These are phyloP conservation scores for Tribolium madens DNA, from an alignment of 1,140 invertebrate genomes.

Conservation along the genomic window DNA sequence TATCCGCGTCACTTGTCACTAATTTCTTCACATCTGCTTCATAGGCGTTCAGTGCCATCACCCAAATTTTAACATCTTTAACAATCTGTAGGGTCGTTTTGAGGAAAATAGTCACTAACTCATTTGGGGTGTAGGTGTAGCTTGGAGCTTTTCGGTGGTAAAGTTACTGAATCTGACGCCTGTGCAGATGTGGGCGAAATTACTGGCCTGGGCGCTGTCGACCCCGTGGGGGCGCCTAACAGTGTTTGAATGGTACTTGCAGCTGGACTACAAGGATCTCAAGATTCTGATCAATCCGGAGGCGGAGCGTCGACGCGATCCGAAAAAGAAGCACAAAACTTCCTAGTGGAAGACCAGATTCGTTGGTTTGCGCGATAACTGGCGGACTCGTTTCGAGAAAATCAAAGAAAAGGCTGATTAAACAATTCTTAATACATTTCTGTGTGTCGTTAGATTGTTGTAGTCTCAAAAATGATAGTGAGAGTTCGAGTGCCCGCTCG, in stretches of 20 bases:
- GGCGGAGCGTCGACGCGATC: slow-evolving; percentile 64
- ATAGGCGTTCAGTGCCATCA: not conserved
- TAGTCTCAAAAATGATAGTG: slow-evolving; percentile 18
- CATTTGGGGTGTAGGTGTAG: not conserved
- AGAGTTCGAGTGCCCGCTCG: slow-evolving; percentile 29
- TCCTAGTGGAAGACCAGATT: slow-evolving; percentile 66
- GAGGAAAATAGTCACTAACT: not conserved
- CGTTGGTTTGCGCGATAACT: slow-evolving; percentile 43
- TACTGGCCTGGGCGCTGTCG: slow-evolving; percentile 61
- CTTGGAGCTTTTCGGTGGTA: not conserved
- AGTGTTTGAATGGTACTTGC: slow-evolving; percentile 64
- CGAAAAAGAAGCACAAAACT: slow-evolving; percentile 71
- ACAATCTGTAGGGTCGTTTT: not conserved
- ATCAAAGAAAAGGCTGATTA: slow-evolving; percentile 59
- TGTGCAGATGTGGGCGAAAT: slow-evolving; percentile 62
- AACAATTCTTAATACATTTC: slow-evolving; percentile 11
- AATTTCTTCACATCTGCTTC: slow-evolving; percentile 38
- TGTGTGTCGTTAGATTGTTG: slow-evolving; percentile 22
- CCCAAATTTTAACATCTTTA: not conserved
- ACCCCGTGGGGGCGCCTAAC: slow-evolving; percentile 60
- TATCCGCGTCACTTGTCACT: not conserved
- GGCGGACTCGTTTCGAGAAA: slow-evolving; percentile 55
- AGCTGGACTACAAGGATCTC: slow-evolving; percentile 70
- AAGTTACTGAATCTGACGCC: not conserved
- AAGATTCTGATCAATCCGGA: slow-evolving; percentile 67